Conservation (phyloP, 2,113 vertebrate genomes). For the Sapayoa aenigma region DNA sequence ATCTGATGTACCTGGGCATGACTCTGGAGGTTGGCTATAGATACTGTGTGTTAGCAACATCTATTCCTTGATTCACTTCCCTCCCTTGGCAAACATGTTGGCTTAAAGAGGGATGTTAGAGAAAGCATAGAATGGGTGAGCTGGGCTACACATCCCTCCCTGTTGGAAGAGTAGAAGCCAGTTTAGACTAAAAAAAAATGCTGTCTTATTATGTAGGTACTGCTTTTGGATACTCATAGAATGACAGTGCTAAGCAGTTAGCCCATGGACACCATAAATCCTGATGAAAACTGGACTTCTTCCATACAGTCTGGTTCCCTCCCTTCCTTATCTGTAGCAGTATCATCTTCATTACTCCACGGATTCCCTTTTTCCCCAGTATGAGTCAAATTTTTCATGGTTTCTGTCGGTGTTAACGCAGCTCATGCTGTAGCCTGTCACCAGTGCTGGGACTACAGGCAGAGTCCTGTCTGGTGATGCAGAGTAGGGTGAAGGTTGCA, state of each 20-base stretch:
- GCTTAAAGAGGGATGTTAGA: not conserved
- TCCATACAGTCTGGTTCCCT: not conserved
- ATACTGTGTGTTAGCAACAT: not conserved
- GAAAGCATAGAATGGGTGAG: not conserved
- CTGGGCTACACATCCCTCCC: not conserved
- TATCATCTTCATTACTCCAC: not conserved
- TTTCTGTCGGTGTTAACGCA: not conserved
- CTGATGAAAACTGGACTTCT: not conserved
- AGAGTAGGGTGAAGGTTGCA: not conserved
- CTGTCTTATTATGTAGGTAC: not conserved
- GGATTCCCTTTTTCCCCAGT: not conserved
- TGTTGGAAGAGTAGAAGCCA: not conserved
- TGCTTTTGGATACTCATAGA: not conserved
- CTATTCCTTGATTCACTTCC: not conserved
- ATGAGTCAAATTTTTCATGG: not conserved
- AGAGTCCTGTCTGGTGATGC: not conserved
- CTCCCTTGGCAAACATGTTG: not conserved
- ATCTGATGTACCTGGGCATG: not conserved
- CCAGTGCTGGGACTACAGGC: not conserved
- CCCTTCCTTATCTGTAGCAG: not conserved
- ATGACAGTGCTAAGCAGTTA: not conserved
- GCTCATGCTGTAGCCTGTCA: not conserved
- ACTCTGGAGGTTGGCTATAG: not conserved
- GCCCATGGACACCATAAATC: not conserved
- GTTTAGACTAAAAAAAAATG: not conserved